A percentile compares a stretch with the other conserved stretches of the same genome.
Conservation (phyloP, 2,888 invertebrate genomes). For the Aporophyla lueneburgensis region DNA sequence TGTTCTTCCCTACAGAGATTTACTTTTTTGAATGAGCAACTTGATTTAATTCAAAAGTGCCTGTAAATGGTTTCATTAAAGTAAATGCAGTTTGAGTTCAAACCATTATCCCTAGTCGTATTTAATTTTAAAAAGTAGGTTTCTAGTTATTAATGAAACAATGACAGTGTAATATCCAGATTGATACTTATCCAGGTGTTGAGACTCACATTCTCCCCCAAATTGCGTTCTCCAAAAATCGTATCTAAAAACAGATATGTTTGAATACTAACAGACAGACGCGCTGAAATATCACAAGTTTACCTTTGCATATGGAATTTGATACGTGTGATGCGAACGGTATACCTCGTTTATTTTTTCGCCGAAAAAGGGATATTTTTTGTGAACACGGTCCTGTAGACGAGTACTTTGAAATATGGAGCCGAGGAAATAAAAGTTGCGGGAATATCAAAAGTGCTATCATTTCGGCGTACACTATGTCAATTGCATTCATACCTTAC, state of each 20-base stretch:
- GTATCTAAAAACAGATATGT: slow-evolving; percentile 12
- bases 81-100: no score
- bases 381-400: slow-evolving; percentile 3
- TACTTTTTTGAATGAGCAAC: no score
- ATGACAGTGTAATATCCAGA: neutral
- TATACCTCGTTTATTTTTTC: slow-evolving; percentile 45
- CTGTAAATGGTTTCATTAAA: no score
- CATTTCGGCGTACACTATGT: slow-evolving; percentile 25
- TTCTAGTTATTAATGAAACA: neutral
- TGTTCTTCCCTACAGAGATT: no score
- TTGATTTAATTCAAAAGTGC: no score
- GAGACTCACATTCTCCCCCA: no score
- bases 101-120: no score
- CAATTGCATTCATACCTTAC: slow-evolving; percentile 23
- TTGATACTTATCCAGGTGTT: neutral
- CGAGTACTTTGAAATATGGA: slow-evolving; percentile 32
- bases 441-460: slow-evolving; percentile 42
- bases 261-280: slow-evolving; percentile 9
- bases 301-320: slow-evolving; percentile 51
- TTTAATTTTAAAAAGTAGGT: no score
- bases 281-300: slow-evolving; percentile 51
- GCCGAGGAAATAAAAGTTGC: slow-evolving; percentile 39
- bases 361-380: slow-evolving; percentile 33
- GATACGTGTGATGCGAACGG: slow-evolving; percentile 42
- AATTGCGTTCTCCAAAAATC: neutral